Evolutionary conservation across 2,113 vertebrate species (phyloP).

Genomic region (Nesoenas mayeri): DNA sequence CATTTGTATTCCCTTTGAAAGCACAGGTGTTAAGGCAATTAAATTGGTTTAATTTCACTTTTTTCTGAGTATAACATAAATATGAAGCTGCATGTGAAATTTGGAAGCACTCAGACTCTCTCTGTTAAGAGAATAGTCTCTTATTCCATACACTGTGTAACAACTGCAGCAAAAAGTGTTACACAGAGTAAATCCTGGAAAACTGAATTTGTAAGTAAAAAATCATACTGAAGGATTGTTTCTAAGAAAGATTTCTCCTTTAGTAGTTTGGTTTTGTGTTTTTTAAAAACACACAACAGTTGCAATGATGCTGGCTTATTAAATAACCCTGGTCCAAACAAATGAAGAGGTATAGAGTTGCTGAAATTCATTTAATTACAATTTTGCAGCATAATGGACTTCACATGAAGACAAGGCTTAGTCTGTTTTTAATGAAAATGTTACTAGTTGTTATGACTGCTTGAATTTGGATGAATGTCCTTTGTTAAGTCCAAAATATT

Average conservation of each 20-base stretch:
- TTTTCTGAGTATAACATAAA: background rate
- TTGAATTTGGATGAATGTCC: background rate
- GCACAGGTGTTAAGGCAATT: background rate
- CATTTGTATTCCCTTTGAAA: background rate
- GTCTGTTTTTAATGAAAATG: conserved; percentile 33
- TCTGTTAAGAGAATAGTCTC: background rate
- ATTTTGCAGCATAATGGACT: background rate
- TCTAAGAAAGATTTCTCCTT: background rate
- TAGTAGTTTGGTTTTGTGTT: background rate
- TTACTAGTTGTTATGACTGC: background rate
- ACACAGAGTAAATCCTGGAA: background rate
- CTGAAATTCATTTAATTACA: conserved; percentile 19
- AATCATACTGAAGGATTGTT: background rate
- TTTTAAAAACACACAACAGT: background rate
- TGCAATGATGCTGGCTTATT: background rate
- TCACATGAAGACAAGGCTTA: background rate
- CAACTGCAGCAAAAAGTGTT: background rate
- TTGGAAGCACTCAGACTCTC: background rate
- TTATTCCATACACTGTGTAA: background rate
- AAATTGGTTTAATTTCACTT: background rate
- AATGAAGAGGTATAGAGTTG: background rate
- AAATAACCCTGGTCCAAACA: background rate
- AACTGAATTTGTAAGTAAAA: background rate
- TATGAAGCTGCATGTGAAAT: background rate
- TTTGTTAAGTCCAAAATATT: background rate